A percentile compares a stretch with the other conserved stretches of the same genome.
These are phyloP conservation scores for Battus philenor DNA, from an alignment of 1,140 invertebrate genomes.

Conservation along the genomic window DNA sequence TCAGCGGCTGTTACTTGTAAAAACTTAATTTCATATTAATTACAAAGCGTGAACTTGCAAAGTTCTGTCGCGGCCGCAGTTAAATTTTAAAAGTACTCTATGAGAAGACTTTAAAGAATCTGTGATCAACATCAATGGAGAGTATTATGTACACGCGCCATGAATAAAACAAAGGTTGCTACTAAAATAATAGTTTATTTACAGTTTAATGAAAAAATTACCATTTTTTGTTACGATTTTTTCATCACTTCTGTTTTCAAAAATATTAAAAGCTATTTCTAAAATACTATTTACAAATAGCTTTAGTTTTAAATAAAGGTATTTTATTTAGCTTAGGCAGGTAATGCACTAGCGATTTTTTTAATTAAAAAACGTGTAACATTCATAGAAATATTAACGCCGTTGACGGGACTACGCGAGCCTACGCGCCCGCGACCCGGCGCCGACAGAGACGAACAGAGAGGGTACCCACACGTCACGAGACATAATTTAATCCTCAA, in stretches of 20 bases:
- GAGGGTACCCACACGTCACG: constrained; percentile 47
- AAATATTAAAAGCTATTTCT: constrained; percentile 65
- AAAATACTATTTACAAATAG: constrained; percentile 68
- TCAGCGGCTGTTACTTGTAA: no score
- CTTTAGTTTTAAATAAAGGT: constrained; percentile 27
- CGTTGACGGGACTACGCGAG: constrained; percentile 28
- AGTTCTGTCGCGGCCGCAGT: no score
- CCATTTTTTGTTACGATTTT: constrained; percentile 62
- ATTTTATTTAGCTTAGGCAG: constrained; percentile 4
- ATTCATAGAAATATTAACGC: constrained; percentile 27
- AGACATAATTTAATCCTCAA: constrained; percentile 54
- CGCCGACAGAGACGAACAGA: constrained; percentile 33
- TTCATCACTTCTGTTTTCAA: constrained; percentile 29
- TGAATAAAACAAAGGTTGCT: constrained; percentile 36
- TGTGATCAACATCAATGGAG: no score
- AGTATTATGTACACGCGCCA: no score
- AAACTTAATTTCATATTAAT: no score
- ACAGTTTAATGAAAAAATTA: constrained; percentile 63
- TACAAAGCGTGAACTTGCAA: no score
- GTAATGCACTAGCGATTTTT: constrained; percentile 39
- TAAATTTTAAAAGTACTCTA: no score
- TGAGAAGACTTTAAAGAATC: no score
- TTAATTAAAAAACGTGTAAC: constrained; percentile 26
- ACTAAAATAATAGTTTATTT: constrained; percentile 72
- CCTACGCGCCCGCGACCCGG: constrained; percentile 39